Evolutionary conservation across 2,888 invertebrate species (phyloP), one percentile per base, ranked within the genome.

Genomic region (Spicauda simplicius): DNA sequence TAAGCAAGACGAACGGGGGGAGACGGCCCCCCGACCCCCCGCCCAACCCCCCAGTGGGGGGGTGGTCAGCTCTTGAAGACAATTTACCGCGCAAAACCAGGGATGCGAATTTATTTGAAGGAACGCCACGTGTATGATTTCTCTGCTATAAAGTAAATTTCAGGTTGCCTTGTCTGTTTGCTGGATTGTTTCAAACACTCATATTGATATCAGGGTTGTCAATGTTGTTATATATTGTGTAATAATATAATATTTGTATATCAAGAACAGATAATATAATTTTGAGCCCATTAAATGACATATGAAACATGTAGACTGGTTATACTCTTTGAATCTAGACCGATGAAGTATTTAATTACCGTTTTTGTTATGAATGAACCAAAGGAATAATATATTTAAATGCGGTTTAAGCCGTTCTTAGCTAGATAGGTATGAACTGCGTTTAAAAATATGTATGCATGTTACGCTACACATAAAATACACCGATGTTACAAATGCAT

Each of bases 1-100:
- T 92, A 92, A 91, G 91, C 90, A 91, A 91, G 91, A 90, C 91
- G 89, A 88, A 91, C 89, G 89, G 90, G 91, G 87, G 86, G 85
- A 86, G 83, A 85, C 84, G 86, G 86, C 83, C 76, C 75, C 74
- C 76, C 72, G 70, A 64, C 77, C 76, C 78, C 77, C 77, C 78
- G 75, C 84, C 74, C 69, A 48, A 70, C 60, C 74, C 79, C 33
- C 84, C 80, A 78, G 77, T 77, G 80, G 79, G 79, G 82, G 85
- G 87, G 75, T 85, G 91, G 92, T 91, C 91, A 91, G 90, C 91
- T 89, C 91, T 90, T 90, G 89, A 91, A 92, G 91, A 92, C 91
- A 91, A 91, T 91, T 91, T 91, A 92, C 90, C 86, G 89, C 87
- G 87, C 85, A 82, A 84, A 84, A 82, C 80, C 83, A 76, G 86